Evolutionary conservation across 2,113 vertebrate species (phyloP).

Genomic region (Gymnocephalus cernua): DNA sequence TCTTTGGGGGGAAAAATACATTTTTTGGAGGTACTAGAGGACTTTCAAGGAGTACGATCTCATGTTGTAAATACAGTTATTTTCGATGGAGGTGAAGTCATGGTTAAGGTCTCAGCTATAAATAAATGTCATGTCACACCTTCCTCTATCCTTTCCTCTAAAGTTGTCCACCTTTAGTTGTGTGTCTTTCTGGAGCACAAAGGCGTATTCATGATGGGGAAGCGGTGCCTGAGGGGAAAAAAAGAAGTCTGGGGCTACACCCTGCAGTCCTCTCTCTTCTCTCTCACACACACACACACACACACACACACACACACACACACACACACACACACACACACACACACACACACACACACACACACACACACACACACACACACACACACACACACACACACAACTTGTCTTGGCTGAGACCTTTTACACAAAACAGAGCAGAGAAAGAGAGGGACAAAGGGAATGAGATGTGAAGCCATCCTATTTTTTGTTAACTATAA

Average conservation of each 20-base stretch:
- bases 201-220: conserved; percentile 72
- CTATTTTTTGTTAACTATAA: conserved; percentile 30
- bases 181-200: conserved; percentile 67
- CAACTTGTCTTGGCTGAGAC: conserved; percentile 67
- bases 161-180: conserved; percentile 51
- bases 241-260: conserved; percentile 72
- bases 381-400: conserved; percentile 20
- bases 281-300: neutral
- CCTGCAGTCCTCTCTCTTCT: conserved; percentile 39
- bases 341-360: conserved; percentile 12
- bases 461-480: conserved; percentile 40
- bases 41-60: neutral
- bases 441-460: conserved; percentile 50
- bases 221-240: conserved; percentile 59
- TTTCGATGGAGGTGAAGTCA: conserved; percentile 33
- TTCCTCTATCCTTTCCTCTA: conserved; percentile 50
- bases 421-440: conserved; percentile 59
- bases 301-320: conserved; percentile 25
- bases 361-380: conserved; percentile 1
- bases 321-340: conserved; percentile 22
- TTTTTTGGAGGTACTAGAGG: neutral
- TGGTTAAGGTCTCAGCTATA: conserved; percentile 25
- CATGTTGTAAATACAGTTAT: conserved; percentile 16
- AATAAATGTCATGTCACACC: conserved; percentile 52
- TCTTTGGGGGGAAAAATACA: neutral